These are phyloP conservation scores for Bubo blakistoni DNA, from an alignment of 2,113 vertebrate genomes.

Conservation along the genomic window DNA sequence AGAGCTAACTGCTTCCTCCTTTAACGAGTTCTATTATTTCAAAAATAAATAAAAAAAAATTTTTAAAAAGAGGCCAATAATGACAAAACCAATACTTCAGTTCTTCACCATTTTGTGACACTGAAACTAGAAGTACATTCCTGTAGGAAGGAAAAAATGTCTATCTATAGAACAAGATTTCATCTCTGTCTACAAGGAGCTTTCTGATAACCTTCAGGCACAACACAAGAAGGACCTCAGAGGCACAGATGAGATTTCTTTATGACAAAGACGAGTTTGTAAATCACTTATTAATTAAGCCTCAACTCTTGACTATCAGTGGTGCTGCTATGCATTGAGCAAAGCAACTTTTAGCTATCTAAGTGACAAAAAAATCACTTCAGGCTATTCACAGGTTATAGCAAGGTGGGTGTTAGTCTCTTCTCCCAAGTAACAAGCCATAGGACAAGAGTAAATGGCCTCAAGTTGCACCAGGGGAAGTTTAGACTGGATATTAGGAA, in stretches of 20 bases:
- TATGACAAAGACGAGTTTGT: background rate
- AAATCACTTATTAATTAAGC: background rate
- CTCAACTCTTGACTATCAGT: background rate
- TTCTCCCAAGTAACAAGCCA: background rate
- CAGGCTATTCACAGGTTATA: background rate
- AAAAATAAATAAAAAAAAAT: background rate
- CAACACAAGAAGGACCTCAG: background rate
- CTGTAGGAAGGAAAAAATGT: background rate
- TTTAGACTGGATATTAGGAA: background rate
- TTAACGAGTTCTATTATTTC: background rate
- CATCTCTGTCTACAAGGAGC: background rate
- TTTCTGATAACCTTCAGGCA: background rate
- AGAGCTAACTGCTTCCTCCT: background rate
- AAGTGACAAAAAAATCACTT: background rate
- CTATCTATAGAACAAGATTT: background rate
- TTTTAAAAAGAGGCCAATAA: background rate
- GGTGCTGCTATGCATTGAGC: background rate
- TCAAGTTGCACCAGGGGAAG: background rate
- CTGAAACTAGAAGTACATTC: background rate
- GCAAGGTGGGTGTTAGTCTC: background rate
- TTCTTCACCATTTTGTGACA: background rate
- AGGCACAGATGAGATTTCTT: background rate
- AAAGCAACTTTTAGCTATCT: background rate
- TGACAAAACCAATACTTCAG: background rate
- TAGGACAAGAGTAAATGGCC: background rate